phyloP scores from a whole-genome alignment of 1,140 invertebrate genomes.

The Tetramorium alpestre region DNA sequence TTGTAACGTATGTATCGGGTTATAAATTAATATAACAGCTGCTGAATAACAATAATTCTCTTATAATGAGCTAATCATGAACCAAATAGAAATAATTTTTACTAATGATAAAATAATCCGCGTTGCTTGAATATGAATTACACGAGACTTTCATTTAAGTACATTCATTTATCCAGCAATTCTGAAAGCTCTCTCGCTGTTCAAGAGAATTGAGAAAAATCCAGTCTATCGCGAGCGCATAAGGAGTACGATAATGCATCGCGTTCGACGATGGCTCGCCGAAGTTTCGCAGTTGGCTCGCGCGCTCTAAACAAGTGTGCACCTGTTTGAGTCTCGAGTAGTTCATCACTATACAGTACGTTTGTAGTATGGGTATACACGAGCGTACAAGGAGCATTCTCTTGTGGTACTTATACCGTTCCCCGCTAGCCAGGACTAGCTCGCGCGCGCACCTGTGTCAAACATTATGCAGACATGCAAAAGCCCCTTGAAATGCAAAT shows the following conservation, averaged over 20 bases:
- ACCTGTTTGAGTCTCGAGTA: slow-evolving; percentile 29
- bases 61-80: not conserved
- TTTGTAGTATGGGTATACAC: slow-evolving; percentile 12
- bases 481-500: slow-evolving; percentile 78
- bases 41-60: not conserved
- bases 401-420: slow-evolving; percentile 46
- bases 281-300: not conserved
- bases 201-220: not conserved
- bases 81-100: slow-evolving; percentile 1
- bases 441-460: slow-evolving; percentile 69
- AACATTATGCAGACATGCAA: slow-evolving; percentile 76
- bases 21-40: slow-evolving; percentile 27
- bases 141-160: not conserved
- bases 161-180: not conserved
- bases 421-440: not conserved
- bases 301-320: slow-evolving; percentile 26
- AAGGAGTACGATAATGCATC: not conserved
- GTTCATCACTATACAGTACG: not conserved
- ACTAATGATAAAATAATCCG: not conserved
- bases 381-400: slow-evolving; percentile 53
- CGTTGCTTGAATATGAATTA: not conserved
- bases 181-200: not conserved
- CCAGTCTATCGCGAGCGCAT: not conserved
- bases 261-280: no score
- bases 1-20: not conserved